Conservation (phyloP, 2,888 invertebrate genomes). For the Phragmatobia fuliginosa region DNA sequence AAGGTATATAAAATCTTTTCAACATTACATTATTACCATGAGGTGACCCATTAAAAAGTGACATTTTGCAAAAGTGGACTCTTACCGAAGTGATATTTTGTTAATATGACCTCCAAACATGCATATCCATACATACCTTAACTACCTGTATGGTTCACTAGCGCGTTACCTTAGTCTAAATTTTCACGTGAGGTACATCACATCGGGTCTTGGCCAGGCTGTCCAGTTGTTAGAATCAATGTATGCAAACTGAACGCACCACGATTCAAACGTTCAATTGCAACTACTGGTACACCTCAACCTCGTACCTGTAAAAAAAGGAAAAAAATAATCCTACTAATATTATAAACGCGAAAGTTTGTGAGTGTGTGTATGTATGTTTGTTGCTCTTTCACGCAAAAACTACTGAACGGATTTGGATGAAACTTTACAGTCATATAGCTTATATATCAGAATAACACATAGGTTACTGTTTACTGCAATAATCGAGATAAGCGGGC, state of each 20-base stretch:
- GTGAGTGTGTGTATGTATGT: too few relatives aligned
- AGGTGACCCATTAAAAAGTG: background rate
- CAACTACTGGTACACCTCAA: constrained; percentile 1
- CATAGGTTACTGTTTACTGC: too few relatives aligned
- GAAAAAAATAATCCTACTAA: too few relatives aligned
- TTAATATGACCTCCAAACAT: background rate
- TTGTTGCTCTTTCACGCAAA: too few relatives aligned
- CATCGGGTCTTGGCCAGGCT: background rate
- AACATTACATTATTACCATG: too few relatives aligned
- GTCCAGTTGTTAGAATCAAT: background rate
- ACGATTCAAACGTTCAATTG: background rate
- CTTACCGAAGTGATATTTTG: background rate
- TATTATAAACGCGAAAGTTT: too few relatives aligned
- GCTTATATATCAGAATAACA: too few relatives aligned
- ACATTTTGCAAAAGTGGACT: background rate
- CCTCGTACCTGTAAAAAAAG: constrained; percentile 35
- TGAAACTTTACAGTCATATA: too few relatives aligned
- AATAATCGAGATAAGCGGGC: too few relatives aligned
- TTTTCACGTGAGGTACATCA: background rate
- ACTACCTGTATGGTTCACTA: background rate
- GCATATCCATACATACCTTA: too few relatives aligned
- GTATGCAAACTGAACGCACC: background rate
- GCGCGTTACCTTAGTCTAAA: background rate
- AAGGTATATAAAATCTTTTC: too few relatives aligned
- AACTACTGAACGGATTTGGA: too few relatives aligned